Base-by-base conservation (phyloP, 1,140 invertebrate genomes). In the Rhagoletis pomonella region DNA sequence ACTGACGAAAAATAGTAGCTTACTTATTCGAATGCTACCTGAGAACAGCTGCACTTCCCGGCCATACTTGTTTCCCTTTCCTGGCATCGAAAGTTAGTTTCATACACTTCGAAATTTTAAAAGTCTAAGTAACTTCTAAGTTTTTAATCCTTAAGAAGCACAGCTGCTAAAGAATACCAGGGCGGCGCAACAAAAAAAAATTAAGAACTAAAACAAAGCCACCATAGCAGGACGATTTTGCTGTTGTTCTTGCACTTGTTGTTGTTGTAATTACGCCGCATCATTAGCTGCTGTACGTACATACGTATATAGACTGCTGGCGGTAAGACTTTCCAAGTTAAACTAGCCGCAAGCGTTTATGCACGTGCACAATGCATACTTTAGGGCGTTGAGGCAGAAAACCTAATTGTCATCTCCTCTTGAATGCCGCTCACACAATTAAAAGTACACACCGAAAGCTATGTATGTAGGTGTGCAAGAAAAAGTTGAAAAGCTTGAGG, bases 101-200 rank as follows among this genome's bases (percentile, higher is more conserved):
- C 64, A 67, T 67, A 39, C 64, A 67, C 29, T 42, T 19, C 29
- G 4, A 12, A 29, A 29, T 67, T 39, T 67, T 67, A 42, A 67
- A 67, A 67, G 19, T 39, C 19, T 67, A 67, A 67, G 64, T 67
- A 67, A 67, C 64, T 67, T 39, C 19, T 67, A 67, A 67, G 29
- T 67, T 67, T 12, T 67, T 67, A 67, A 67, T 19, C 64, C 64
- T 39, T 7, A 67, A 29, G 29, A 67, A 39, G 64, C 19, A 10
- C 3, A 67, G 19, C n/a, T 39, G 19, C n/a, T 29, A 67, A 67
- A 67, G 19, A 67, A 67, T 64, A 9, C n/a, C n/a, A 64, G 62
- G 7, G 29, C 3, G 9, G 17, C 29, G 29, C 29, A 55, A 2
- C 1, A 55, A 39, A 65, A 39, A 67, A 42, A 39, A 42, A n/a